Conservation (phyloP, 2,113 vertebrate species). For the Sciurus niger region DNA sequence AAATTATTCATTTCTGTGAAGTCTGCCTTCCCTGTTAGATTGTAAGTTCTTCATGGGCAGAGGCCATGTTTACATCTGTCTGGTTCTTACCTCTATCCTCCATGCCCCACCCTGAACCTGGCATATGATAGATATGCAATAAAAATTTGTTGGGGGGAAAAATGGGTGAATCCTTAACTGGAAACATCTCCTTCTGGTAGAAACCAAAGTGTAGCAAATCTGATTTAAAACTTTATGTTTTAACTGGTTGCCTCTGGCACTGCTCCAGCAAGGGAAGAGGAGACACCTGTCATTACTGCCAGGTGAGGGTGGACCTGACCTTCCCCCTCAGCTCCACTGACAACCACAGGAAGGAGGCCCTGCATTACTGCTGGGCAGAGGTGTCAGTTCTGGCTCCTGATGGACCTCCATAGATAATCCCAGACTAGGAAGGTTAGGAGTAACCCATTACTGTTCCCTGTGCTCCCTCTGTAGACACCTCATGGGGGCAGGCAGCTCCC, state of each 20-base stretch:
- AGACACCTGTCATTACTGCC: neutral
- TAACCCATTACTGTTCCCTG: neutral
- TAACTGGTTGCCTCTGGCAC: neutral
- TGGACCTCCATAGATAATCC: neutral
- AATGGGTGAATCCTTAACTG: neutral
- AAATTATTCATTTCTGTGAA: neutral
- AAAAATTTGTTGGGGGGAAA: neutral
- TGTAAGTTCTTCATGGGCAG: neutral
- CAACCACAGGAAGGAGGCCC: neutral
- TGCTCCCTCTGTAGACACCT: neutral
- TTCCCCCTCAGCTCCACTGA: neutral
- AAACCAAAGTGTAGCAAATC: neutral
- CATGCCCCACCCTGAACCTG: neutral
- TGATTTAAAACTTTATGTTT: neutral
- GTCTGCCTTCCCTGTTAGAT: neutral
- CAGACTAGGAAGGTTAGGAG: neutral
- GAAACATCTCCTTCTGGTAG: neutral
- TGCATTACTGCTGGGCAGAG: neutral
- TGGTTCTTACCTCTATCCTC: neutral
- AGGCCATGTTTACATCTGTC: neutral
- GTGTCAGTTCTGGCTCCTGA: neutral
- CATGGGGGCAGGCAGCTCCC: neutral
- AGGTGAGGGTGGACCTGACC: neutral
- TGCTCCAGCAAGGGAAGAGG: neutral
- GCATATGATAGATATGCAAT: neutral